Evolutionary conservation across 2,888 invertebrate species (phyloP), one percentile per base, ranked within the genome.

Genomic region (Criorhina ranunculi): DNA sequence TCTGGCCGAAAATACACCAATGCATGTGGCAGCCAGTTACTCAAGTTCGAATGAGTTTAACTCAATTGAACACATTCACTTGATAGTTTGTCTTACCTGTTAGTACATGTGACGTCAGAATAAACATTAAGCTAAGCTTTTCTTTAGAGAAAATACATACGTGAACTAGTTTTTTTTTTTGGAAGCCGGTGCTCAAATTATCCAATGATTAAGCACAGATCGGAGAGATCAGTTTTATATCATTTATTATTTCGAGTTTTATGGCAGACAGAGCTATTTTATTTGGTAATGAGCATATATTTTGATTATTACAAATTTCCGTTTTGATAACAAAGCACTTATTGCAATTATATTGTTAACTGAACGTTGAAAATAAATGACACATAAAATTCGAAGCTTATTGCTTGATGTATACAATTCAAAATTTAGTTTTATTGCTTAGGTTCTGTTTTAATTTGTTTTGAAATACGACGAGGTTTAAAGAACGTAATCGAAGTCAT

Each of bases 321-420:
- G 19, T 67, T 67, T 42, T 19, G 67, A 67, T 60, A 67, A 42
- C 40, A 49, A 31, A 60, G 44, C 31, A 53, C 72, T 77, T 76
- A 72, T 72, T 40, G 53, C 59, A 82, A 82, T 82, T 72, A 42
- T 17, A 51, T 35, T 19, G 33, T 37, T 35, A 66, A 72, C 40
- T 66, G 44, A 44, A 66, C 62, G 19, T 35, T 77, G 19, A 42
- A 72, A 80, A 40, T 44, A 42, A 75, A 66, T 76, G 76, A 24
- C 29, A 37, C 37, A n/a, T 46, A 46, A 57, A 49, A 66, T 66
- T 17, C 37, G 9, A 6, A 12, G 8, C 11, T 12, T 64, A 19
- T 35, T 24, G n/a, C n/a, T n/a, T 8, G 17, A 6, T 2, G 42
- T 24, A 44, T 44, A 44, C 12, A 51, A 8, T 44, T 24, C 2